Percentiles rank a stretch among this genome's conserved stretches.
Evolutionary conservation across 2,888 invertebrate species (phyloP).

Genomic region (Leistus spinibarbis): DNA sequence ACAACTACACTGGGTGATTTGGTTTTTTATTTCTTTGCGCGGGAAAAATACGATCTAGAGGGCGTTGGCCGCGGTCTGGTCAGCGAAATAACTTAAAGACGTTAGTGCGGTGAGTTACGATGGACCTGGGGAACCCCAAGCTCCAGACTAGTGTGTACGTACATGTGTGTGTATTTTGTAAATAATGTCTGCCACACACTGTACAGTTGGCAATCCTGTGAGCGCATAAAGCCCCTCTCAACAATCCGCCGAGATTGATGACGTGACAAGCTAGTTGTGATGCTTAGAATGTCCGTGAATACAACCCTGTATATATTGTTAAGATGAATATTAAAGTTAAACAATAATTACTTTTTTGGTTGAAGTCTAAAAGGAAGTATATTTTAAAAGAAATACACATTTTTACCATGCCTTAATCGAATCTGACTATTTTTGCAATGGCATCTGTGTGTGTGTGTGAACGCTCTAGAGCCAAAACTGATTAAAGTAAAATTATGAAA

Average conservation of each 20-base stretch:
- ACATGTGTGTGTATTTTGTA: constrained; percentile 17
- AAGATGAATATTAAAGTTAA: too few species aligned
- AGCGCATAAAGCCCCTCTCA: background rate
- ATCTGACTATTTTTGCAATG: too few species aligned
- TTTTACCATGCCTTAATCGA: too few species aligned
- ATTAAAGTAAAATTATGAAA: too few species aligned
- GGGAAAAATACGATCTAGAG: background rate
- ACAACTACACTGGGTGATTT: background rate
- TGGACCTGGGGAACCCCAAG: constrained; percentile 12
- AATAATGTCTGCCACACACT: constrained; percentile 19
- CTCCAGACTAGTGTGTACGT: too few species aligned
- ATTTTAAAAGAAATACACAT: too few species aligned
- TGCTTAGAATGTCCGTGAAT: constrained; percentile 30
- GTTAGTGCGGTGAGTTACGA: constrained; percentile 36
- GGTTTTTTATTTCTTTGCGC: background rate
- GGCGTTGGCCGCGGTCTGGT: constrained; percentile 14
- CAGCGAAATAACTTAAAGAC: constrained; percentile 38
- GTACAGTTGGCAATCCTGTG: constrained; percentile 25
- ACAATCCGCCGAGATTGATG: constrained; percentile 29
- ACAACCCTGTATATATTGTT: constrained; percentile 16
- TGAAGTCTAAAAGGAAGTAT: too few species aligned
- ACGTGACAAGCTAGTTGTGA: constrained; percentile 6
- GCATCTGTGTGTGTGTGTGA: too few species aligned
- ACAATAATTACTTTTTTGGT: too few species aligned
- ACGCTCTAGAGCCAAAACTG: too few species aligned